Percentiles rank a stretch among this genome's conserved stretches.
Conservation (phyloP, 1,140 invertebrate species). For the Coelopa frigida region DNA sequence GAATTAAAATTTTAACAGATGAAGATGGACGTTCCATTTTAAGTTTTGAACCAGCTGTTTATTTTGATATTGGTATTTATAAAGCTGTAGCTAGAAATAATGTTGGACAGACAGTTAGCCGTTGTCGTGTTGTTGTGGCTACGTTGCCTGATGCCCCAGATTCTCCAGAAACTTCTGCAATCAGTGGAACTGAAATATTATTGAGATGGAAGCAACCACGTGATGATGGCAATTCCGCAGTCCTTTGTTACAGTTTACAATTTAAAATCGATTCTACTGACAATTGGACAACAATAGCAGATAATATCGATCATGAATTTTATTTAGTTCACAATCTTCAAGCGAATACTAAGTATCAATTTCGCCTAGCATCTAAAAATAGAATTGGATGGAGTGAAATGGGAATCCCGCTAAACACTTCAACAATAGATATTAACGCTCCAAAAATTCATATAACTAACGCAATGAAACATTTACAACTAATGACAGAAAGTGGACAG, state of each 20-base stretch:
- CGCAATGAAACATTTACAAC: conserved; percentile 76
- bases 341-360: conserved; percentile 76
- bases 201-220: conserved; percentile 83
- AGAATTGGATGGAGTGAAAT: conserved; percentile 87
- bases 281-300: conserved; percentile 79
- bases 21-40: conserved; percentile 71
- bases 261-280: conserved; percentile 66
- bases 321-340: conserved; percentile 72
- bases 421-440: conserved; percentile 59
- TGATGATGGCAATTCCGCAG: conserved; percentile 73
- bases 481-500: conserved; percentile 71
- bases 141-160: conserved; percentile 75
- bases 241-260: conserved; percentile 79
- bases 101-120: conserved; percentile 66
- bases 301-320: conserved; percentile 91
- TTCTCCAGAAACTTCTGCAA: conserved; percentile 72
- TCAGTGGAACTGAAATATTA: conserved; percentile 79
- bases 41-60: conserved; percentile 63
- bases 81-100: conserved; percentile 90
- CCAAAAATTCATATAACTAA: conserved; percentile 65
- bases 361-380: conserved; percentile 82
- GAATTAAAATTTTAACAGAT: conserved; percentile 69
- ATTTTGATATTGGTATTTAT: conserved; percentile 85
- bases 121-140: conserved; percentile 65
- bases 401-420: conserved; percentile 64